Evolutionary conservation across 2,888 invertebrate species (phyloP).

Genomic region (Cantharis lateralis): DNA sequence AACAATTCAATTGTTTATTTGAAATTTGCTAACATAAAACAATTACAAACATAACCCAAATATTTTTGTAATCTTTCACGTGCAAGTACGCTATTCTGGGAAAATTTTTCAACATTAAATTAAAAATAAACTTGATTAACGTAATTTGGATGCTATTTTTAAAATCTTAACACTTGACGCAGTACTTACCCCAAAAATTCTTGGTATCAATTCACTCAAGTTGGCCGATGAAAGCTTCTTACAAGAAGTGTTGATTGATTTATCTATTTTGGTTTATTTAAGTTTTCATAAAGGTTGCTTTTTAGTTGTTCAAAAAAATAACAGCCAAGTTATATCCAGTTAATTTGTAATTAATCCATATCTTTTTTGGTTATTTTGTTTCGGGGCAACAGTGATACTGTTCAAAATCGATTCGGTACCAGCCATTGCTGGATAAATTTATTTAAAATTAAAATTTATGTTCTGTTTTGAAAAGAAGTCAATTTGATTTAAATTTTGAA

Average conservation of each 20-base stretch:
- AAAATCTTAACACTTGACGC: background rate
- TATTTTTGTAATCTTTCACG: background rate
- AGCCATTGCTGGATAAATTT: too few species aligned
- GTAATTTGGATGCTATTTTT: background rate
- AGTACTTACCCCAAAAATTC: background rate
- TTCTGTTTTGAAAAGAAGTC: too few species aligned
- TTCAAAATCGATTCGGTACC: too few species aligned
- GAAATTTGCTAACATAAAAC: background rate
- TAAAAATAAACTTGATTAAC: background rate
- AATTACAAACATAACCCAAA: background rate
- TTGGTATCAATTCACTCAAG: background rate
- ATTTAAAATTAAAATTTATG: too few species aligned
- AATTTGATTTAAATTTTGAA: too few species aligned
- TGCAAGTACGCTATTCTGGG: background rate
- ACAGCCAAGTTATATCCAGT: background rate
- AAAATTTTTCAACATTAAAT: background rate
- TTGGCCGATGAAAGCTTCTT: background rate
- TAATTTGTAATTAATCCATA: background rate
- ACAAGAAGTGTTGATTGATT: background rate
- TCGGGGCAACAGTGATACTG: too few species aligned
- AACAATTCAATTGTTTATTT: background rate
- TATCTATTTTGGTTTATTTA: background rate
- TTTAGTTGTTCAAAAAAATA: background rate
- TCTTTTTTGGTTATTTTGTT: background rate
- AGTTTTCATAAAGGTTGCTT: background rate